phyloP scores from a whole-genome alignment of 1,140 invertebrate species.

The Rhysida immarginata region DNA sequence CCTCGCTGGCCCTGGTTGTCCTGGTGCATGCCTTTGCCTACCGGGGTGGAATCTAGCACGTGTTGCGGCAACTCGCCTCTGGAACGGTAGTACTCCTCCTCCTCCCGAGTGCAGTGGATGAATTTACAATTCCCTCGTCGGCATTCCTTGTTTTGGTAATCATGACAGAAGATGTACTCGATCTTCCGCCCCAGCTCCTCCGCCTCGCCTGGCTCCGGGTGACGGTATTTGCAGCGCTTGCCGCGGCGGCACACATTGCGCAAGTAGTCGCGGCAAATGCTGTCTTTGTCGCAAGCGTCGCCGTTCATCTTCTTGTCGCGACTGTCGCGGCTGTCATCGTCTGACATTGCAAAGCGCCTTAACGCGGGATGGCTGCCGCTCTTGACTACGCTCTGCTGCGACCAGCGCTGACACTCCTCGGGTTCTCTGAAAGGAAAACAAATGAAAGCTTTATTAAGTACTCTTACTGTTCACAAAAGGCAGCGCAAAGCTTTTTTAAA shows the following conservation, averaged over 20 bases:
- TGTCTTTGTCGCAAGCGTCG: slow-evolving; percentile 13
- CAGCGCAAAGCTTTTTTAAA: too few relatives aligned
- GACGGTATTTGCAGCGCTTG: slow-evolving; percentile 56
- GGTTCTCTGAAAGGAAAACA: slow-evolving; percentile 3
- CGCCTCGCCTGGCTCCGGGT: slow-evolving; percentile 28
- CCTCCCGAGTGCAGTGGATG: slow-evolving; percentile 57
- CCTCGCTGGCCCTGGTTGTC: slow-evolving; percentile 6
- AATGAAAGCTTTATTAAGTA: too few relatives aligned
- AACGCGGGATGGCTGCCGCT: background rate
- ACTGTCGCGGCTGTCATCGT: slow-evolving; percentile 8
- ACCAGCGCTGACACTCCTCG: background rate
- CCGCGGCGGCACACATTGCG: slow-evolving; percentile 55
- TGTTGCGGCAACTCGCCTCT: slow-evolving; percentile 49
- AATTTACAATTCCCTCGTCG: slow-evolving; percentile 49
- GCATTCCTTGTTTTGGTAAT: slow-evolving; percentile 61
- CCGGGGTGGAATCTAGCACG: slow-evolving; percentile 26
- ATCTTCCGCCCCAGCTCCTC: slow-evolving; percentile 14
- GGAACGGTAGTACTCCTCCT: slow-evolving; percentile 54
- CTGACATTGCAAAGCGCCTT: slow-evolving; percentile 4
- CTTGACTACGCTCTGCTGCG: slow-evolving; percentile 4
- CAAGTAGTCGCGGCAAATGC: slow-evolving; percentile 39
- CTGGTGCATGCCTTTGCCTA: slow-evolving; percentile 17
- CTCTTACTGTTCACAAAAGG: too few relatives aligned
- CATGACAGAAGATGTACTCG: slow-evolving; percentile 56
- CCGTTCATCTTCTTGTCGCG: slow-evolving; percentile 9